phyloP scores from a whole-genome alignment of 2,797 vertebrate species.

The Falco biarmicus region DNA sequence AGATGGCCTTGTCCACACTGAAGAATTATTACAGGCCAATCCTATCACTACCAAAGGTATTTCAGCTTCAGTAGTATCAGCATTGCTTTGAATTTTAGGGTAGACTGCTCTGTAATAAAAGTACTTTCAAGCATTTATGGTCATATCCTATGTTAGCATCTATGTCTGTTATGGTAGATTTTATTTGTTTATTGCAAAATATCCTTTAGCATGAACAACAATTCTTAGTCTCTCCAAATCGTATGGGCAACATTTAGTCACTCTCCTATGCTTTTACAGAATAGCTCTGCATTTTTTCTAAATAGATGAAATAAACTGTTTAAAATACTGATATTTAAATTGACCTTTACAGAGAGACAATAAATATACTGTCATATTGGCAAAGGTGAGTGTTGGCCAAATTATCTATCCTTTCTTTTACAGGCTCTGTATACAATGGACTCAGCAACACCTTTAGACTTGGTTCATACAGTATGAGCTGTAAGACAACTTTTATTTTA shows the following conservation, averaged over 20 bases:
- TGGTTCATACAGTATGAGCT: neutral
- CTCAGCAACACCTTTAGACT: neutral
- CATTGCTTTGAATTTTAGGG: neutral
- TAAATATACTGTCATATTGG: neutral
- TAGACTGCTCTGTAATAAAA: neutral
- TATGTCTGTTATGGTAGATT: neutral
- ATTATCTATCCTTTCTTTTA: neutral
- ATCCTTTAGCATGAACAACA: neutral
- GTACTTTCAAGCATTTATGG: neutral
- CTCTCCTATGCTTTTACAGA: neutral
- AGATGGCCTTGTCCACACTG: neutral
- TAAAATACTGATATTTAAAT: neutral
- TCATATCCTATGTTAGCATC: neutral
- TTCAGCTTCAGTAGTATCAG: neutral
- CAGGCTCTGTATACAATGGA: neutral
- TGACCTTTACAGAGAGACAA: neutral
- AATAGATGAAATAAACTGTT: neutral
- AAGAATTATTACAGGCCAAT: conserved; percentile 20
- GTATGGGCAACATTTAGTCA: neutral
- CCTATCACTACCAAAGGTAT: neutral
- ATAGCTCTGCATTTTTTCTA: neutral
- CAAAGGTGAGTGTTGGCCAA: neutral
- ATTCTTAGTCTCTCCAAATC: neutral
- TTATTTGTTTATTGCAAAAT: neutral
- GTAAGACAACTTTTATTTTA: neutral